phyloP scores from a whole-genome alignment of 2,113 vertebrate genomes.

The Toxostoma redivivum region DNA sequence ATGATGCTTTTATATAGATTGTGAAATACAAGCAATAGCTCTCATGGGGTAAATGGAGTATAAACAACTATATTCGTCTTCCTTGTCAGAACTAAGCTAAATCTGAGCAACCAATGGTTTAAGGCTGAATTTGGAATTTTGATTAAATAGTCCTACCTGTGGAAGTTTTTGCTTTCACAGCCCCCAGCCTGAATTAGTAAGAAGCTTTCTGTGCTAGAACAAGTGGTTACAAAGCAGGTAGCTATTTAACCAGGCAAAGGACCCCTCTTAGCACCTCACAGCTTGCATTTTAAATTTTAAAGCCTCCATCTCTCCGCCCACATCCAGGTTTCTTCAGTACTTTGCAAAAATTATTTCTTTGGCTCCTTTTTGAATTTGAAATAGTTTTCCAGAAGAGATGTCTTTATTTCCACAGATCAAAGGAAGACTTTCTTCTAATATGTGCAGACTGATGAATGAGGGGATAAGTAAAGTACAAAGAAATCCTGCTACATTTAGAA shows the following conservation, averaged over 20 bases:
- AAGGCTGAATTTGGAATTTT: background rate
- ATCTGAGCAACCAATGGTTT: background rate
- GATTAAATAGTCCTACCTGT: background rate
- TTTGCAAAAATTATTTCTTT: background rate
- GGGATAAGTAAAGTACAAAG: background rate
- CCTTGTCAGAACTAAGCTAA: background rate
- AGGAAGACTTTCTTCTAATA: background rate
- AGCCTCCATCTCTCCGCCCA: background rate
- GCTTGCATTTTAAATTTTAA: background rate
- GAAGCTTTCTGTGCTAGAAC: background rate
- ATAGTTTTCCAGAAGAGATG: background rate
- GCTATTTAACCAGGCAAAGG: background rate
- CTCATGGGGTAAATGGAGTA: background rate
- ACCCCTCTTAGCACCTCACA: background rate
- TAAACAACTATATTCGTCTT: background rate
- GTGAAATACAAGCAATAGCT: background rate
- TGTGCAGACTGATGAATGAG: background rate
- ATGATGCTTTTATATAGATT: background rate
- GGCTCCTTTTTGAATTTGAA: background rate
- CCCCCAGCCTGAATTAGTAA: background rate
- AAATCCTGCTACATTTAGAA: background rate
- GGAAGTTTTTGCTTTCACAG: background rate
- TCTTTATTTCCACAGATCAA: slow-evolving; percentile 2
- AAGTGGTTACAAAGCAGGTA: background rate
- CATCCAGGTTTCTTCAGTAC: background rate